Percentiles rank a stretch among this genome's conserved stretches.
phyloP scores from a whole-genome alignment of 2,113 vertebrate genomes.

The Gambusia affinis region DNA sequence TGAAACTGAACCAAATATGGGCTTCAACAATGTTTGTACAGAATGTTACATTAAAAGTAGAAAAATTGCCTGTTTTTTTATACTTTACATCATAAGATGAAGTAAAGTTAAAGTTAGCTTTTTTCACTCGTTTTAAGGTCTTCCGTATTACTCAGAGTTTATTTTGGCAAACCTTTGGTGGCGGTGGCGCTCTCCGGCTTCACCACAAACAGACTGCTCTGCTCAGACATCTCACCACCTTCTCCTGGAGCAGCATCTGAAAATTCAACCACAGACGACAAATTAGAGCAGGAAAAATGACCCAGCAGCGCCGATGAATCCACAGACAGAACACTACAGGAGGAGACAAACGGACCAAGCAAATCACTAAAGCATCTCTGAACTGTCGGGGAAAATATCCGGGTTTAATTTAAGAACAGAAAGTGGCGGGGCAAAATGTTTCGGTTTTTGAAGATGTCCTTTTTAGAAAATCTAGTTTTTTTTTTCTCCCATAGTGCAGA shows the following conservation, averaged over 20 bases:
- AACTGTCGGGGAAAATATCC: neutral
- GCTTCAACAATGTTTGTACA: neutral
- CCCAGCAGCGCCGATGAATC: neutral
- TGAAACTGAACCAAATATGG: no score
- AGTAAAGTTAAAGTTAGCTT: neutral
- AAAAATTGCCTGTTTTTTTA: neutral
- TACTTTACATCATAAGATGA: no score
- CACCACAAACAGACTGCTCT: conserved; percentile 80
- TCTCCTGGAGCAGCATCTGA: conserved; percentile 68
- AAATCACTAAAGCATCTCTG: conserved; percentile 35
- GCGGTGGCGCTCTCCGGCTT: conserved; percentile 77
- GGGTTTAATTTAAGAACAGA: conserved; percentile 8
- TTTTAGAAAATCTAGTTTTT: no score
- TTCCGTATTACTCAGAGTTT: conserved; percentile 20
- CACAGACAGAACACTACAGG: conserved; percentile 4
- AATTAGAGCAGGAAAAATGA: conserved; percentile 24
- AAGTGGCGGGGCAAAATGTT: neutral
- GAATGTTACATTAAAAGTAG: neutral
- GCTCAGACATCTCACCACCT: conserved; percentile 67
- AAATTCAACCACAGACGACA: conserved; percentile 15
- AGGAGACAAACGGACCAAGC: conserved; percentile 48
- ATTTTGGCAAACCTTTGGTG: conserved; percentile 73
- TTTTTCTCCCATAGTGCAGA: no score
- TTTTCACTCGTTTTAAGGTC: neutral
- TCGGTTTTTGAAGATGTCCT: no score